Percentiles rank a stretch among this genome's conserved stretches.
Evolutionary conservation across 2,797 vertebrate genomes (phyloP).

Genomic region (Cichlasoma orientale): DNA sequence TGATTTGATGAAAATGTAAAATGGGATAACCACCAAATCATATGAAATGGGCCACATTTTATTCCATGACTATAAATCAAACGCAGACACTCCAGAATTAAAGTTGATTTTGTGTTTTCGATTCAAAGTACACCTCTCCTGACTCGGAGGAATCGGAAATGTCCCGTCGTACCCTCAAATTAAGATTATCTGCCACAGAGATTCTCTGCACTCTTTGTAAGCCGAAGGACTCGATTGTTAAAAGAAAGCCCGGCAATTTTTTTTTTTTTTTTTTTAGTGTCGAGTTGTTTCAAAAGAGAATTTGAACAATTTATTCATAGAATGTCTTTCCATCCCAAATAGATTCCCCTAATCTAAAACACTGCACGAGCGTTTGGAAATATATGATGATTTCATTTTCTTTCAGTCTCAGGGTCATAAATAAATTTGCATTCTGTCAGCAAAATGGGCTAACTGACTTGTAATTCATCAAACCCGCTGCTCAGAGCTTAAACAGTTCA

Average conservation of each 20-base stretch:
- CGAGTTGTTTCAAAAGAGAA: constrained; percentile 44
- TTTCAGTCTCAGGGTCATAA: constrained; percentile 69
- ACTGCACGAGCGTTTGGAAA: constrained; percentile 63
- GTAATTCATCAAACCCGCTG: constrained; percentile 69
- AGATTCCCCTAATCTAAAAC: constrained; percentile 78
- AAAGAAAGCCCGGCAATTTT: background rate
- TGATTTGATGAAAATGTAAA: constrained; percentile 81
- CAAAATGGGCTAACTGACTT: constrained; percentile 67
- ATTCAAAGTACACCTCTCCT: constrained; percentile 53
- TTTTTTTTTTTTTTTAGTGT: constrained; percentile 13
- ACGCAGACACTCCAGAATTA: constrained; percentile 69
- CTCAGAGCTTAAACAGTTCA: constrained; percentile 63
- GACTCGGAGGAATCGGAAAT: constrained; percentile 30
- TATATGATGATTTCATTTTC: constrained; percentile 82
- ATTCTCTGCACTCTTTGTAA: constrained; percentile 44
- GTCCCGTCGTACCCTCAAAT: constrained; percentile 36
- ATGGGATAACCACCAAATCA: constrained; percentile 79
- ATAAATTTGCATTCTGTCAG: constrained; percentile 77
- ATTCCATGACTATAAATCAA: constrained; percentile 78
- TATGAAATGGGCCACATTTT: constrained; percentile 70
- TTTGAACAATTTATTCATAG: constrained; percentile 74
- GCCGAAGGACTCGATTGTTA: constrained; percentile 25
- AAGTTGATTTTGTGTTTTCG: constrained; percentile 64
- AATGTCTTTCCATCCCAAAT: constrained; percentile 72
- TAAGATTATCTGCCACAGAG: constrained; percentile 34